Base-by-base conservation (phyloP, 2,888 invertebrate species). In the Leptogaster cylindrica region DNA sequence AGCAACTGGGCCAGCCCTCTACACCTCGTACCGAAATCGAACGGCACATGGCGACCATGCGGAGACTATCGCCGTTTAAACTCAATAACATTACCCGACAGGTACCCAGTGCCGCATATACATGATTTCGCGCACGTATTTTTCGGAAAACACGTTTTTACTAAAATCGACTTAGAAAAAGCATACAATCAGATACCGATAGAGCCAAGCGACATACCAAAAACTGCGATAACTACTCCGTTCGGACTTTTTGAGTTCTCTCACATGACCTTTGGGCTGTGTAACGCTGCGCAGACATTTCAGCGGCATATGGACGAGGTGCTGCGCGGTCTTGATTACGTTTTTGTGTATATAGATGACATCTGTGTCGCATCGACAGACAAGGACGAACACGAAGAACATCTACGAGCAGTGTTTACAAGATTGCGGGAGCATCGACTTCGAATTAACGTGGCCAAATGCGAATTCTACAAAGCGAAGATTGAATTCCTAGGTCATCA, bases 171-270 rank as follows among this genome's bases (percentile, higher is more conserved):
- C 16, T 2, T 46, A 4, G 7, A 76, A 1, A 33, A 46, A 14
- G 74, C 73, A 0, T 65, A 25, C 14, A 63, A 67, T 10, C 67
- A 50, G 6, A 64, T 79, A 14, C 75, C 74, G 2, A 70, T 77
- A 2, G 52, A 51, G 1, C 68, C 69, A 1, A 72, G 68, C 1
- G 74, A 77, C 64, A 70, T 77, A 3, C 71, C 63, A 3, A 77
- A 79, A 64, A 77, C 77, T 2, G 78, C 76, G 0, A 75, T 79
- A 2, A 75, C 68, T 0, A 78, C 77, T 1, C 77, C 77, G 0
- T 78, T 72, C 50, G 69, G 70, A 6, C 36, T 69, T 2, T 70
- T 55, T 12, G 67, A 72, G 16, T 69, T 71, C 28, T 50, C 12
- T 10, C 63, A 28, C 16, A 71, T 70, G 68, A 67, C 70, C 25